phyloP scores from a whole-genome alignment of 2,797 vertebrate genomes.

The Sternarchorhynchus goeldii region DNA sequence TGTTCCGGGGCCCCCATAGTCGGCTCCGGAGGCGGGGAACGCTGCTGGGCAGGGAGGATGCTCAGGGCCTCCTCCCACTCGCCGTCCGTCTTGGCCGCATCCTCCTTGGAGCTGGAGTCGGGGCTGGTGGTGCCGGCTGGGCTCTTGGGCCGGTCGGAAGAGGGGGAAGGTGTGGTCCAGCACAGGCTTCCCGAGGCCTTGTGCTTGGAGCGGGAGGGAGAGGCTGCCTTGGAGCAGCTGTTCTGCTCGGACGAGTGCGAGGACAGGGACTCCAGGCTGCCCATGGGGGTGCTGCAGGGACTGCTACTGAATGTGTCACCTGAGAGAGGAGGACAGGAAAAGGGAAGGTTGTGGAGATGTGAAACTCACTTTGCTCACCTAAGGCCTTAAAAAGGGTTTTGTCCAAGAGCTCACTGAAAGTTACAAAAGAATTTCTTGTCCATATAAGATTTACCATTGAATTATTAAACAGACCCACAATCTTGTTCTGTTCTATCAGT shows the following conservation, averaged over 20 bases:
- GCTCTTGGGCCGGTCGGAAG: constrained; percentile 84
- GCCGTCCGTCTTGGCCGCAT: constrained; percentile 82
- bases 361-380: not conserved
- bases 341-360: not conserved
- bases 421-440: too few relatives aligned
- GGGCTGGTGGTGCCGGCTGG: constrained; percentile 81
- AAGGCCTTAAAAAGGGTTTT: too few relatives aligned
- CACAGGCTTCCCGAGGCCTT: constrained; percentile 79
- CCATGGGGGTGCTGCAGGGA: constrained; percentile 93
- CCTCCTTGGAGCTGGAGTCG: constrained; percentile 86
- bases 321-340: constrained; percentile 55
- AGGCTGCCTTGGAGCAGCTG: constrained; percentile 75
- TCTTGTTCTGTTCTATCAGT: too few relatives aligned
- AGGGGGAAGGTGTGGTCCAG: constrained; percentile 81
- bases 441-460: too few relatives aligned
- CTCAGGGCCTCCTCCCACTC: constrained; percentile 84
- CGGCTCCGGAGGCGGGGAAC: constrained; percentile 70
- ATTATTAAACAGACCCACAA: too few relatives aligned
- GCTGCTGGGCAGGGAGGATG: constrained; percentile 70
- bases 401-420: too few relatives aligned
- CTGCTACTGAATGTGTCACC: constrained; percentile 97
- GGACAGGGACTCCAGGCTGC: constrained; percentile 94
- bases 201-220: constrained; percentile 81
- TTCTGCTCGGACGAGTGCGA: constrained; percentile 98
- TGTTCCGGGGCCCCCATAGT: constrained; percentile 70